Evolutionary conservation across 1,140 invertebrate genomes (phyloP), one percentile per base, ranked within the genome.

Genomic region (Procambarus clarkii): DNA sequence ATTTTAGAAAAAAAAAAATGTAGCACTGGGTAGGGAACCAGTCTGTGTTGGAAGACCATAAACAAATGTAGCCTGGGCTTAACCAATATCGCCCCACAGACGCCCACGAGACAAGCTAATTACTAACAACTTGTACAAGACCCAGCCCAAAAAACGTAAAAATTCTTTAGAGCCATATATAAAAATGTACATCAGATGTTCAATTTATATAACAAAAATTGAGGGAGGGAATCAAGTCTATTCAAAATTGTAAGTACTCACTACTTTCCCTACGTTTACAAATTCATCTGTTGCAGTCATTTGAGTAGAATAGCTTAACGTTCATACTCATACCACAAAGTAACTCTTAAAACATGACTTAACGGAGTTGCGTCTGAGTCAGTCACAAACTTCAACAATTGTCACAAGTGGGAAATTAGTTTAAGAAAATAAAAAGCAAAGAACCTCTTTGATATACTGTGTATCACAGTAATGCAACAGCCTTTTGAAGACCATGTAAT

Each of bases 1-100:
- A 85, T 91, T 86, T 91, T 80, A 58, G 79, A 91, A 91, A 91
- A 78, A 58, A 85, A 85, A 60, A 64, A 50, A 24, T 87, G 50
- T 76, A 58, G 77, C n/a, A 76, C 45, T 78, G 71, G 89, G 89
- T 54, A 78, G 44, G 77, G 89, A 54, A 46, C 34, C 58, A 79
- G 89, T 91, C 92, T 93, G 92, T 93, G 92, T 93, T 93, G 91
- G 92, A 93, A 93, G 92, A 91, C 92, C 91, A 80, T 93, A 90
- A 93, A 93, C 92, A 93, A 93, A 93, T 93, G 87, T 92, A 92
- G 92, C 92, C 92, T 92, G 91, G 92, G 92, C 92, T 93, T 91
- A 93, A 93, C 92, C 91, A 93, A 93, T 93, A 93, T 85, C 92
- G 92, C 92, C 92, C 91, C 92, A 93, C 92, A 93, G 92, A 92